Conservation (phyloP, 2,113 vertebrate species). For the Phyllostomus hastatus region DNA sequence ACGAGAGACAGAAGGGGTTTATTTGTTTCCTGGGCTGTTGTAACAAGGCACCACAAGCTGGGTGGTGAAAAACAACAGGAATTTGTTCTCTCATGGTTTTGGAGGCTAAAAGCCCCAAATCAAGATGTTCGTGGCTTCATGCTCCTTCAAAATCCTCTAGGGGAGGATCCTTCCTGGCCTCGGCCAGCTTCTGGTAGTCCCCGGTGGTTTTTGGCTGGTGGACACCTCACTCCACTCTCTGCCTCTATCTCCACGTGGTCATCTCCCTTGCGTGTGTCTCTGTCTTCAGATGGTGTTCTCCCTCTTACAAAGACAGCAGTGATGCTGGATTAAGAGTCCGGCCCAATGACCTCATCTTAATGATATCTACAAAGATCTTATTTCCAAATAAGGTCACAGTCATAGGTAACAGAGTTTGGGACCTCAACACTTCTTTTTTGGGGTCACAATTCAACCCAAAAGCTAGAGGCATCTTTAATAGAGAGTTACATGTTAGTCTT, state of each 20-base stretch:
- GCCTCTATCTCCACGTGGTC: not conserved
- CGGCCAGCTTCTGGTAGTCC: not conserved
- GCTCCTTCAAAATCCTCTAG: not conserved
- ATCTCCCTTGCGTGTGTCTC: not conserved
- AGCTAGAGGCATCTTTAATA: not conserved
- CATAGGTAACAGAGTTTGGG: not conserved
- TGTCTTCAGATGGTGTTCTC: not conserved
- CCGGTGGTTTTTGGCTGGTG: not conserved
- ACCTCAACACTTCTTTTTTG: not conserved
- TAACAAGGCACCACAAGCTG: not conserved
- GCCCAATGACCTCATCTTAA: not conserved
- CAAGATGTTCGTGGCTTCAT: too few species aligned
- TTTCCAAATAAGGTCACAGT: not conserved
- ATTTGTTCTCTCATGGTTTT: not conserved
- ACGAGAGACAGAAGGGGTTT: not conserved
- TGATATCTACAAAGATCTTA: not conserved
- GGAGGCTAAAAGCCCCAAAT: not conserved
- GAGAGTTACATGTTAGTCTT: not conserved
- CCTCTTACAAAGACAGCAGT: not conserved
- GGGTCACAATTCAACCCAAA: not conserved
- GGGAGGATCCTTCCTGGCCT: not conserved
- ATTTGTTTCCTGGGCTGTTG: not conserved
- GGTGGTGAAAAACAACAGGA: not conserved
- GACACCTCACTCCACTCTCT: rapidly evolving
- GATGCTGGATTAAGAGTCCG: not conserved